Evolutionary conservation across 2,888 invertebrate genomes (phyloP).

Genomic region (Drosophila parthenogenetica): DNA sequence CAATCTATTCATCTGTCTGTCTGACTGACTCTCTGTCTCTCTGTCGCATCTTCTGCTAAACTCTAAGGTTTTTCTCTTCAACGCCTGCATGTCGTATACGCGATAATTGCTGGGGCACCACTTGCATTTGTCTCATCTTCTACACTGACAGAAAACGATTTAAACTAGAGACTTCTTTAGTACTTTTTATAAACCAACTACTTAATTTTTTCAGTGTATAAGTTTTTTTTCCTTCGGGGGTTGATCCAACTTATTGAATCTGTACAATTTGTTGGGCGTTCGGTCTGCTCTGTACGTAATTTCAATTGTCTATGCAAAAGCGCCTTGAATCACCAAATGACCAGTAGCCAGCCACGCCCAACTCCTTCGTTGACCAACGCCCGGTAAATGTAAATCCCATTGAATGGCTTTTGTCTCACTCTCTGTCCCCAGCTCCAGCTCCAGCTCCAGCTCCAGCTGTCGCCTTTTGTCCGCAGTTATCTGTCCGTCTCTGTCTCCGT

Average conservation of each 20-base stretch:
- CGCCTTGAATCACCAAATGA: constrained; percentile 74
- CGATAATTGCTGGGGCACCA: constrained; percentile 66
- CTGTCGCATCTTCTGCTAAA: background rate
- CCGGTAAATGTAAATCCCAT: constrained; percentile 41
- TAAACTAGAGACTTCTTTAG: too few species aligned
- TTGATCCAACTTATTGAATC: constrained; percentile 68
- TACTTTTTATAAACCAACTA: too few species aligned
- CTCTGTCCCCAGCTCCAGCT: background rate
- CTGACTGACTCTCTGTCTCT: background rate
- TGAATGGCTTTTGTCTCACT: constrained; percentile 53
- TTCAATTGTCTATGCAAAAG: constrained; percentile 78
- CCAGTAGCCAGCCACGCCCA: constrained; percentile 41
- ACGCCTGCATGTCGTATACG: constrained; percentile 38
- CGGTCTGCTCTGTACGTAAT: constrained; percentile 44
- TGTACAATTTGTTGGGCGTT: constrained; percentile 73
- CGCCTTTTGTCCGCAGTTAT: constrained; percentile 38
- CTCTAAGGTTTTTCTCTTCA: background rate
- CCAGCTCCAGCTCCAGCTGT: constrained; percentile 20
- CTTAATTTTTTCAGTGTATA: background rate
- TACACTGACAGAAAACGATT: background rate
- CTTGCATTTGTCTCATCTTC: constrained; percentile 18
- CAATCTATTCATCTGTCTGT: constrained; percentile 1
- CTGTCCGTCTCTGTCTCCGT: background rate
- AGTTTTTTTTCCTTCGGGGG: background rate
- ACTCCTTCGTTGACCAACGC: background rate